A percentile compares a stretch with the other conserved stretches of the same genome.
phyloP scores from a whole-genome alignment of 2,797 vertebrate species.

The Bradypodion pumilum region DNA sequence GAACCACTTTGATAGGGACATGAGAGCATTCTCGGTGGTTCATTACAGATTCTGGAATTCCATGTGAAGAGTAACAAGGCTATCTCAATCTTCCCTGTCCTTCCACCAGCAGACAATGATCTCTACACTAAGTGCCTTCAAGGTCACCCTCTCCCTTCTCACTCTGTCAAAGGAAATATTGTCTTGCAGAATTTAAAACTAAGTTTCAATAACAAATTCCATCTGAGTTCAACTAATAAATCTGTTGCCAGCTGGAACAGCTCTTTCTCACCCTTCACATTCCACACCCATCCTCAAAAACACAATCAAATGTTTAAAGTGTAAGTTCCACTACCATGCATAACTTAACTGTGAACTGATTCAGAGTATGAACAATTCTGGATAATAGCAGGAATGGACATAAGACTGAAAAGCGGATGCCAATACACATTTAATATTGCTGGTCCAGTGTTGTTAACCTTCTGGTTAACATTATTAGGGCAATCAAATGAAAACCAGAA shows the following conservation, averaged over 20 bases:
- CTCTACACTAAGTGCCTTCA: not conserved
- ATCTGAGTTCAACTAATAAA: conserved; percentile 1
- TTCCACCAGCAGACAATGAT: not conserved
- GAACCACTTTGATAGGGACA: not conserved
- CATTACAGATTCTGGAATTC: not conserved
- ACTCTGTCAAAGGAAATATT: not conserved
- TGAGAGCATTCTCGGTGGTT: not conserved
- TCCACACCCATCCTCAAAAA: conserved; percentile 28
- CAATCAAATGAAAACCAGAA: conserved; percentile 24
- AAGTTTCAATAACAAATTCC: conserved; percentile 21
- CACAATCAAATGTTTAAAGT: not conserved
- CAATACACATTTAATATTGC: conserved; percentile 14
- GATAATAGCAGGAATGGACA: not conserved
- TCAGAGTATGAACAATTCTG: not conserved
- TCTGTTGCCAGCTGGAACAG: conserved; percentile 1
- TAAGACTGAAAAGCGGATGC: not conserved
- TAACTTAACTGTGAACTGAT: not conserved
- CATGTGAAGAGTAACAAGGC: not conserved
- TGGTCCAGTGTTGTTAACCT: conserved; percentile 23
- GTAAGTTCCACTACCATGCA: not conserved
- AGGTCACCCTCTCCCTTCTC: not conserved
- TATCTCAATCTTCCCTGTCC: not conserved
- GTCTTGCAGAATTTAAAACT: not conserved
- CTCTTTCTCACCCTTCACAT: not conserved
- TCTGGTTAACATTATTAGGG: conserved; percentile 30